Evolutionary conservation across 2,797 vertebrate species (phyloP), one percentile per base, ranked within the genome.

Genomic region (Erethizon dorsatum): DNA sequence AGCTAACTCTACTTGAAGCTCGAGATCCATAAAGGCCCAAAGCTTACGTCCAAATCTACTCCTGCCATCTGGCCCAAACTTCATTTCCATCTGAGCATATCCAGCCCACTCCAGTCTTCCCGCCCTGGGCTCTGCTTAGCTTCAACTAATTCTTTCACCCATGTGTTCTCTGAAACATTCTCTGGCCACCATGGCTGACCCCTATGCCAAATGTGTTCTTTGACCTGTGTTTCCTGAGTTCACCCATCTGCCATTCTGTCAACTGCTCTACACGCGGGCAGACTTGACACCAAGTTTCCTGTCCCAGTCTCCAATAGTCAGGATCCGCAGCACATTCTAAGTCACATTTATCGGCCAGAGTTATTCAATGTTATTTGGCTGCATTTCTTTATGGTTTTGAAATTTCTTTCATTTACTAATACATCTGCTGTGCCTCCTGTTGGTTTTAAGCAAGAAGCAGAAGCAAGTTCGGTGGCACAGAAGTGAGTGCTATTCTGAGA

Each of bases 371-470:
- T 5, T 67, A 84, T 67, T 15, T 73, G 73, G 54, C 59, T 96
- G n/a, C 47, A 96, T 91, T 96, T 94, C 85, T 69, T 82, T 47
- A 69, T 24, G 22, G 83, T 92, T 93, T 82, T 56, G 65, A 93
- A 91, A 87, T 90, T 95, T 82, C 87, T 94, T 77, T 90, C 95
- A 96, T 91, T 95, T 96, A 96, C 79, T 92, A 97, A 94, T 96
- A 89, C 96, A 98, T 96, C 95, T 91, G 94, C 92, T 95, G 11
- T 96, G 73, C 94, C 90, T 97, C 96, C 94, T 95, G 88, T 97
- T 96, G 95, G 87, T 90, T 97, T 96, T 83, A 88, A 89, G 86
- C n/a, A 90, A 97, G 75, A 95, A 92, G 61, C 57, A 12, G 41
- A 96, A 92, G 73, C 31, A 65, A 88, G 73, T 91, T 92, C 85